Base-by-base conservation (phyloP, 2,888 invertebrate genomes). In the Tromatobia lineatoria region DNA sequence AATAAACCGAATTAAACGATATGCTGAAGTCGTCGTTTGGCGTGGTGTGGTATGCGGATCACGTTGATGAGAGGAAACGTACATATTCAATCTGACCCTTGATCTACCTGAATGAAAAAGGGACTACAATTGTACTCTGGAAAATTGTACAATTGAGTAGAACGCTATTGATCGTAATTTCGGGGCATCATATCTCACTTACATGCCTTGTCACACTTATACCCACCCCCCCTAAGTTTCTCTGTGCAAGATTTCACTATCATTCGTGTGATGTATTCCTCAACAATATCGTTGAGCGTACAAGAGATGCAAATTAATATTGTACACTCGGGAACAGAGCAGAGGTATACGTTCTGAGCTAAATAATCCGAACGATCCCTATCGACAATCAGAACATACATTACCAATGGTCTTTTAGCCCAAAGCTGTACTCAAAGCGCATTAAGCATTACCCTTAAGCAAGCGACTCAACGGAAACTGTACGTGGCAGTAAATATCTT, bases 191-290 rank as follows among this genome's bases (percentile, higher is more conserved):
- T 85, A 88, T 90, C 87, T 88, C 88, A 88, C 83, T 89, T 86
- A 89, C 90, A 93, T 91, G 91, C 92, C 93, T 94, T 94, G 93
- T 94, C 93, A 93, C 93, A 93, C 93, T 93, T 93, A 92, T 90
- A 87, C 90, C 91, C 88, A 91, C 91, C 91, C 91, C 91, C 90
- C 91, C 88, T 87, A 91, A 91, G 90, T 89, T 88, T 88, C 91
- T 89, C 89, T 76, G 82, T 85, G 82, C 87, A 73, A 83, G 78
- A 88, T 86, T 85, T 86, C 81, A 80, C 61, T 80, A 87, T 83
- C 76, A 82, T 85, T 86, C 74, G 25, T 15, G 42, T 70, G 61
- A 54, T 57, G n/a, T 71, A 20, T 80, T 59, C 80, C 52, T 29
- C 25, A 38, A 52, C 23, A n/a, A 20, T 15, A 2, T 3, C 7